Evolutionary conservation across 2,797 vertebrate genomes (phyloP), one percentile per base, ranked within the genome.

Genomic region (Propithecus deckenii): DNA sequence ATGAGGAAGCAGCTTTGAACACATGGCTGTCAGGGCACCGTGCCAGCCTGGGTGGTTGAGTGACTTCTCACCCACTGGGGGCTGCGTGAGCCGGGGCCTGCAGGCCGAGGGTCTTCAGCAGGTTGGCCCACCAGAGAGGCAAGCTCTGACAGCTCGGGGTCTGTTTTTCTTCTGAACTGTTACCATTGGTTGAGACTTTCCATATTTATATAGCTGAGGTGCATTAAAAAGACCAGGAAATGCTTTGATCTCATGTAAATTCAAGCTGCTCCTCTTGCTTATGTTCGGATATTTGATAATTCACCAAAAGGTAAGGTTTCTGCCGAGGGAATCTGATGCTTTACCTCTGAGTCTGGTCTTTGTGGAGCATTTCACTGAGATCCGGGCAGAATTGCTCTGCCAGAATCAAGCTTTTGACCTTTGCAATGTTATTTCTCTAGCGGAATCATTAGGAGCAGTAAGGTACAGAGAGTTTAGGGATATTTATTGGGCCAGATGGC

Each of bases 361-460:
- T 72, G 89, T 14, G 52, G 57, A 67, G 23, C 35, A 0, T 61
- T 61, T 52, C 22, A 3, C 65, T 6, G 59, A 85, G 38, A 86
- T 79, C 59, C 59, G 71, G 76, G 46, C 20, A 38, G 75, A 52
- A 61, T 32, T 41, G 1, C n/a, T 92, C 71, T 38, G 46, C 48
- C 50, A 14, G 59, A 90, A n/a, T 89, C 67, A 85, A 63, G 72
- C 74, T 67, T 94, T 55, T 95, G 86, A 88, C 89, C 78, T 94
- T 92, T 86, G 86, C 55, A 91, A 79, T 88, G 65, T 55, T 91
- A 17, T 94, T 95, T 92, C 32, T 95, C 74, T 52, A 43, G 76
- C 30, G 50, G 76, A 85, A 71, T 22, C n/a, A 12, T 46, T 76
- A 91, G 79, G 46, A 88, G 72, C 25, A n/a, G 41, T 7, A 65